Conservation (phyloP, 2,797 vertebrate genomes). For the Phalloptychus januarius region DNA sequence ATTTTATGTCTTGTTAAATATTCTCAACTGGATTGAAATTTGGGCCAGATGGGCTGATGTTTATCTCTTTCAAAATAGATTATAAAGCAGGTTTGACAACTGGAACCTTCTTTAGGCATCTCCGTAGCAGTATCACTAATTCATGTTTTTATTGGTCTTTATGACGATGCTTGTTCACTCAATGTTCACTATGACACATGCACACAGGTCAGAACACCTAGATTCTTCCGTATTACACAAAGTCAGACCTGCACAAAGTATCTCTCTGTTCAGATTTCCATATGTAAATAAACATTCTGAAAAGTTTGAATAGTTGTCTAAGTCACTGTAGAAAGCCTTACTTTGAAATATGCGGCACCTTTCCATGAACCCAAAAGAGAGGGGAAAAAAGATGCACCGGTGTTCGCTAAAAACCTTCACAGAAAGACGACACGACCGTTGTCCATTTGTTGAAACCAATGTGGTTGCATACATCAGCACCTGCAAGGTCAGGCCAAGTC, state of each 20-base stretch:
- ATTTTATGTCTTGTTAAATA: not conserved
- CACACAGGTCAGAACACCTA: not conserved
- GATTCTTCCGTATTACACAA: not conserved
- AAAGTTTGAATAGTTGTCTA: not conserved
- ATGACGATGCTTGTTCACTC: not conserved
- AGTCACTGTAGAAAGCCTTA: constrained; percentile 24
- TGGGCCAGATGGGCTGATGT: not conserved
- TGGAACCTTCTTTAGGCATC: not conserved
- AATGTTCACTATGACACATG: not conserved
- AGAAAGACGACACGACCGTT: constrained; percentile 49
- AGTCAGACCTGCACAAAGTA: not conserved
- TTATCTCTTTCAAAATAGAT: not conserved
- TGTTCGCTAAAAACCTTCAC: constrained; percentile 28
- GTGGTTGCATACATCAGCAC: constrained; percentile 75
- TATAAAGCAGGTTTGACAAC: not conserved
- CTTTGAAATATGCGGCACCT: constrained; percentile 68
- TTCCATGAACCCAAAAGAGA: constrained; percentile 61
- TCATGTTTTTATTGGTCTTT: not conserved
- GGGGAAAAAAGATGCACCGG: constrained; percentile 33
- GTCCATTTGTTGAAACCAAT: constrained; percentile 65
- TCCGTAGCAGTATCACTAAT: not conserved
- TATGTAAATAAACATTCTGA: not conserved
- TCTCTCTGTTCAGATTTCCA: not conserved
- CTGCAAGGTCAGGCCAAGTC: constrained; percentile 77
- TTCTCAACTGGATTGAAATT: not conserved